Percentiles rank a stretch among this genome's conserved stretches.
These are phyloP conservation scores for Callionymus lyra DNA, from an alignment of 2,113 vertebrate species.

Conservation along the genomic window DNA sequence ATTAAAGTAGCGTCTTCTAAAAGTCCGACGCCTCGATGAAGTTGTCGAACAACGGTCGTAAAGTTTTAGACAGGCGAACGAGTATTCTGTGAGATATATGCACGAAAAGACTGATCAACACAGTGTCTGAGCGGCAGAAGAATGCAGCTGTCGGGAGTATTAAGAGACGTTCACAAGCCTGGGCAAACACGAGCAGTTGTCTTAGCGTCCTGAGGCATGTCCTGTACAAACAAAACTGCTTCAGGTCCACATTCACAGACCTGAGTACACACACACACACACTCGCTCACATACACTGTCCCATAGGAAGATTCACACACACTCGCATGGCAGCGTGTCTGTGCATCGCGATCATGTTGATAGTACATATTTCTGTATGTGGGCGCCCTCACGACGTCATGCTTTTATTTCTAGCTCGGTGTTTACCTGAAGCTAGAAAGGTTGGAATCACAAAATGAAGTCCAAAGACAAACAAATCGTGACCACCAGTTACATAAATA, in stretches of 20 bases:
- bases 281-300: constrained; percentile 5
- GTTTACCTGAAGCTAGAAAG: no score
- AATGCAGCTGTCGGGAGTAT: constrained; percentile 59
- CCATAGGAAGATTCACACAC: constrained; percentile 10
- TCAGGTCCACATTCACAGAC: constrained; percentile 38
- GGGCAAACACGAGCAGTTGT: constrained; percentile 72
- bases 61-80: constrained; percentile 13
- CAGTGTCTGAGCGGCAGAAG: constrained; percentile 25
- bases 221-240: constrained; percentile 73
- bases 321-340: no score
- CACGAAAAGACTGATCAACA: constrained; percentile 49
- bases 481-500: no score
- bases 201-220: constrained; percentile 72
- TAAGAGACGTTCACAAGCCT: constrained; percentile 50
- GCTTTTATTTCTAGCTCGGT: no score
- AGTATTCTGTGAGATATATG: constrained; percentile 39
- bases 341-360: no score
- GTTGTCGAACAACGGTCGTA: not conserved
- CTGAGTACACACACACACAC: constrained; percentile 33
- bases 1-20: not conserved
- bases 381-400: no score
- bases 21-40: not conserved
- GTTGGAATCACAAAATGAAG: no score
- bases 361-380: no score
- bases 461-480: no score